Conservation (phyloP, 2,113 vertebrate species). For the Sinocyclocheilus anophthalmus region DNA sequence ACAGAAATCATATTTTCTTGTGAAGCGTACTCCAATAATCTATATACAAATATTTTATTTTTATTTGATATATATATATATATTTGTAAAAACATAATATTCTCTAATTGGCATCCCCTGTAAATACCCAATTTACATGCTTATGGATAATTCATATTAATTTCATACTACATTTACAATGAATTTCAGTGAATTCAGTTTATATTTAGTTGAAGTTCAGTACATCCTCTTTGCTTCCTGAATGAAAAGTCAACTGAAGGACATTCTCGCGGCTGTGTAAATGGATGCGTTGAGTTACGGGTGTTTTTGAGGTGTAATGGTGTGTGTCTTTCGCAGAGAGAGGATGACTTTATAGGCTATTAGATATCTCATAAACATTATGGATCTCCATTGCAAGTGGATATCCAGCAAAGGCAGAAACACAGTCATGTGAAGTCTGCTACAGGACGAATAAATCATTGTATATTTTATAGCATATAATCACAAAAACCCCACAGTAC, state of each 20-base stretch:
- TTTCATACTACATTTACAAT: not conserved
- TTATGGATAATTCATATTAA: not conserved
- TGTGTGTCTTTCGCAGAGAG: constrained; percentile 5
- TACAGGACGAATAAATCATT: not conserved
- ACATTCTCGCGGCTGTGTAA: not conserved
- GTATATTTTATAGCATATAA: constrained; percentile 27
- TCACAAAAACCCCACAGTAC: not conserved
- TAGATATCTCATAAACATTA: constrained; percentile 40
- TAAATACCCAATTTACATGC: no score
- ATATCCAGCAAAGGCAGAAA: constrained; percentile 49
- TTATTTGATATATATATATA: no score
- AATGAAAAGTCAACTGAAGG: not conserved
- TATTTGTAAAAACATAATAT: no score
- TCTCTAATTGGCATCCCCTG: no score
- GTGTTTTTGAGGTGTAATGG: not conserved
- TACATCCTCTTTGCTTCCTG: not conserved
- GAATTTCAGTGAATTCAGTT: not conserved
- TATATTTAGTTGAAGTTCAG: not conserved
- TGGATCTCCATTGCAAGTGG: constrained; percentile 40
- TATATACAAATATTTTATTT: no score
- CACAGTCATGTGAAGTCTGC: constrained; percentile 21
- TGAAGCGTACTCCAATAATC: no score
- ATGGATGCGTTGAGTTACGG: not conserved
- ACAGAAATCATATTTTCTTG: no score
- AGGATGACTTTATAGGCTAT: constrained; percentile 7